Percentiles rank a stretch among this genome's conserved stretches.
phyloP scores from a whole-genome alignment of 2,113 vertebrate genomes.

The Mixornis gularis region DNA sequence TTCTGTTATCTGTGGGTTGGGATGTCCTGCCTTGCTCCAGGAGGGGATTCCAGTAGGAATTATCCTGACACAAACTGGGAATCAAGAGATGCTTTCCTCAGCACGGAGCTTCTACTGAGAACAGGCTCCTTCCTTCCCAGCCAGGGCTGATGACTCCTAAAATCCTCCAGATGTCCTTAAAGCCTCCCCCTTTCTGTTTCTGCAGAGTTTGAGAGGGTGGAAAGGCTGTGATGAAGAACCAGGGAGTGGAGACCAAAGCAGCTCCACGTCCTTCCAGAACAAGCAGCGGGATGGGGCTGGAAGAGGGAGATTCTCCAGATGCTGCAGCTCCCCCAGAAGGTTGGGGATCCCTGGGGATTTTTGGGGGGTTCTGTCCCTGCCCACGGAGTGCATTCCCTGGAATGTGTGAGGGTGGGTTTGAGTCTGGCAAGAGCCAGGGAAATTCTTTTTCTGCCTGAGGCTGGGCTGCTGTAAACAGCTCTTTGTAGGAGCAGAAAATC shows the following conservation, averaged over 20 bases:
- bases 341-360: background rate
- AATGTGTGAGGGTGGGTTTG: background rate
- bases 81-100: accelerated
- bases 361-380: background rate
- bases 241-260: slow-evolving; percentile 63
- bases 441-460: accelerated
- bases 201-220: background rate
- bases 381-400: background rate
- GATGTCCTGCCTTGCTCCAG: background rate
- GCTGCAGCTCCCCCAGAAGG: background rate
- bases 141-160: accelerated
- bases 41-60: background rate
- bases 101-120: background rate
- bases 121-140: background rate
- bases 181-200: background rate
- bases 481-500: background rate
- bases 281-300: slow-evolving; percentile 12
- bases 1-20: accelerated
- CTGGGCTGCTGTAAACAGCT: accelerated
- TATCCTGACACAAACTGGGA: background rate
- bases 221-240: slow-evolving; percentile 70
- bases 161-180: background rate
- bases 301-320: background rate
- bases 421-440: background rate
- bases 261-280: slow-evolving; percentile 36